Percentiles rank a stretch among this genome's conserved stretches.
Evolutionary conservation across 2,888 invertebrate species (phyloP).

Genomic region (Apamea monoglypha): DNA sequence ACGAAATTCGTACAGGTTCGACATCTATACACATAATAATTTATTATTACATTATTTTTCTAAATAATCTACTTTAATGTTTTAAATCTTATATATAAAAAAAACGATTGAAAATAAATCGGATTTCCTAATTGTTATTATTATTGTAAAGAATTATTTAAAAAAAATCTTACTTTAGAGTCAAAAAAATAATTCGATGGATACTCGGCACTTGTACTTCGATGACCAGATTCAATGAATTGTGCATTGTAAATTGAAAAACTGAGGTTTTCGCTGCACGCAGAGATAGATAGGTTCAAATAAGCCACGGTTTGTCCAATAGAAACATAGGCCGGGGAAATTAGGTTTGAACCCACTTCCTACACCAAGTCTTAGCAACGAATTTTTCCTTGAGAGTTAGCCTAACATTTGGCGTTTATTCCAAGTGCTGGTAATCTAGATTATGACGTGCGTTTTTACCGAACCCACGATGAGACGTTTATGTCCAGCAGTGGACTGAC

Average conservation of each 20-base stretch:
- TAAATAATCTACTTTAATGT: conserved; percentile 36
- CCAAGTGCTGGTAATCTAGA: background rate
- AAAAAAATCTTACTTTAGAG: conserved; percentile 43
- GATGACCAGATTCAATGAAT: conserved; percentile 17
- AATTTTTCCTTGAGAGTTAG: background rate
- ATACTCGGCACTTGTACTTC: conserved; percentile 37
- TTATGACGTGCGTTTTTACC: background rate
- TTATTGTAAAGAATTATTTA: conserved; percentile 17
- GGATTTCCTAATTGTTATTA: conserved; percentile 34
- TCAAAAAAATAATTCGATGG: conserved; percentile 57
- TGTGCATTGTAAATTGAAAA: background rate
- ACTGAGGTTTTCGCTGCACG: background rate
- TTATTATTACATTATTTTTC: conserved; percentile 42
- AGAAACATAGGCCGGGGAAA: background rate
- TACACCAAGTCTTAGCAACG: background rate
- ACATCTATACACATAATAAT: conserved; percentile 57
- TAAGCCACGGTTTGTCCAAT: background rate
- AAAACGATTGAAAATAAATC: conserved; percentile 44
- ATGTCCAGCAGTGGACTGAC: background rate
- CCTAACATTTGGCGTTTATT: no score
- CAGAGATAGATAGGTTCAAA: background rate
- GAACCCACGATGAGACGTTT: background rate
- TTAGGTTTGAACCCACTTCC: background rate
- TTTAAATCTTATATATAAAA: conserved; percentile 39
- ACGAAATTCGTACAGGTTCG: conserved; percentile 54